Conservation (phyloP, 2,797 vertebrate genomes). For the Monodelphis domestica region DNA sequence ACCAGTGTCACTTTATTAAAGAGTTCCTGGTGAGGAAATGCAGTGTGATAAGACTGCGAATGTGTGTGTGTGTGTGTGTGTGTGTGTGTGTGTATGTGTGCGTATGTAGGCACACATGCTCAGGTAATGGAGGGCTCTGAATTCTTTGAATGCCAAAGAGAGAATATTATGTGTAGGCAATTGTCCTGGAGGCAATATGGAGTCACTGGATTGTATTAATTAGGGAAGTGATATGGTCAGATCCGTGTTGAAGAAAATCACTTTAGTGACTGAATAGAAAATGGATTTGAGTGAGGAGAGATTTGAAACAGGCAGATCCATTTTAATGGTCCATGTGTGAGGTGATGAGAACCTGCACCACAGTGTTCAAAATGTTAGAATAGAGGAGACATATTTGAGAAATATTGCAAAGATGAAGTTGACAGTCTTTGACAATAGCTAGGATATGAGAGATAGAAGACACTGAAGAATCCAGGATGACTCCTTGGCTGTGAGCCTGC, state of each 20-base stretch:
- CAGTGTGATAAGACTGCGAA: neutral
- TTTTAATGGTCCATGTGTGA: neutral
- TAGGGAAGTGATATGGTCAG: neutral
- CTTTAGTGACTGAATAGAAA: neutral
- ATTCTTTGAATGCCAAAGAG: neutral
- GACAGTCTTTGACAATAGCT: neutral
- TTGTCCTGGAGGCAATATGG: neutral
- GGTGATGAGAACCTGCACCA: slow-evolving; percentile 3
- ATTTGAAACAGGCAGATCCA: neutral
- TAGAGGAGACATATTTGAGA: neutral
- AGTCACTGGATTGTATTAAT: neutral
- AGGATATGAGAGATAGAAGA: neutral
- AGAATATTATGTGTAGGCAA: neutral
- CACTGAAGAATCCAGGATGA: neutral
- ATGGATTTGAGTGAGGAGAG: neutral
- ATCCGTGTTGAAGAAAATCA: neutral
- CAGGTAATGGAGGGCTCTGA: neutral
- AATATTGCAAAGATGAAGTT: neutral
- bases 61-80: neutral
- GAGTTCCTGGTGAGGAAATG: neutral
- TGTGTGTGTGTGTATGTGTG: neutral
- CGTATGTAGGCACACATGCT: too few species aligned
- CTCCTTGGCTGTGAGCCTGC: neutral
- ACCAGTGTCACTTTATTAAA: neutral
- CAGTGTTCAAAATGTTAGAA: neutral